Evolutionary conservation across 2,113 vertebrate species (phyloP).

Genomic region (Pterophyllum scalare): DNA sequence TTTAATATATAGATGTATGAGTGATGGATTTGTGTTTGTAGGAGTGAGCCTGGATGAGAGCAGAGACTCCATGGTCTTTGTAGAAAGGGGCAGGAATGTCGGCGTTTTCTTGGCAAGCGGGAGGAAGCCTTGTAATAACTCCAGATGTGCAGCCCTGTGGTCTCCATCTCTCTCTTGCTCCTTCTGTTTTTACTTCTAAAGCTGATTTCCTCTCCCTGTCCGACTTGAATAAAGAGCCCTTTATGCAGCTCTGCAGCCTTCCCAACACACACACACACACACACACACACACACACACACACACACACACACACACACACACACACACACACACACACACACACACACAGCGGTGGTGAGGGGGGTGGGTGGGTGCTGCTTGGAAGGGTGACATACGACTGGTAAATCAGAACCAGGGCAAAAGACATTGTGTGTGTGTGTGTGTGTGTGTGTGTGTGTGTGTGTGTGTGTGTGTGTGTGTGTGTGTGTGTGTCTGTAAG

Average conservation of each 20-base stretch:
- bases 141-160: slow-evolving; percentile 93
- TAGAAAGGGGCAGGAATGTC: slow-evolving; percentile 88
- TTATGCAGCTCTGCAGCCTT: slow-evolving; percentile 77
- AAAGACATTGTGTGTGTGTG: slow-evolving; percentile 10
- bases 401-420: slow-evolving; percentile 81
- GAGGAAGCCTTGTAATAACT: slow-evolving; percentile 87
- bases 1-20: slow-evolving; percentile 6
- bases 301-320: slow-evolving; percentile 49
- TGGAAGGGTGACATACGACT: slow-evolving; percentile 65
- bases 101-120: slow-evolving; percentile 84
- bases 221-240: slow-evolving; percentile 83
- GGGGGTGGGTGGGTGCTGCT: slow-evolving; percentile 25
- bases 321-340: slow-evolving; percentile 41
- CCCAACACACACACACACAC: slow-evolving; percentile 44
- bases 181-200: slow-evolving; percentile 83
- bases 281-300: slow-evolving; percentile 50
- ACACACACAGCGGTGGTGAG: slow-evolving; percentile 17
- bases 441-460: slow-evolving; percentile 16
- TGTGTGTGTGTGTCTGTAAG: slow-evolving; percentile 26
- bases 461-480: slow-evolving; percentile 27
- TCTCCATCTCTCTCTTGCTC: slow-evolving; percentile 77
- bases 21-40: slow-evolving; percentile 72
- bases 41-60: slow-evolving; percentile 69
- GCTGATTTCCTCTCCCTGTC: slow-evolving; percentile 87
- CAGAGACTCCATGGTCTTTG: slow-evolving; percentile 84